Evolutionary conservation across 2,888 invertebrate species (phyloP), one percentile per base, ranked within the genome.

Genomic region (Drosophila suboccidentalis): DNA sequence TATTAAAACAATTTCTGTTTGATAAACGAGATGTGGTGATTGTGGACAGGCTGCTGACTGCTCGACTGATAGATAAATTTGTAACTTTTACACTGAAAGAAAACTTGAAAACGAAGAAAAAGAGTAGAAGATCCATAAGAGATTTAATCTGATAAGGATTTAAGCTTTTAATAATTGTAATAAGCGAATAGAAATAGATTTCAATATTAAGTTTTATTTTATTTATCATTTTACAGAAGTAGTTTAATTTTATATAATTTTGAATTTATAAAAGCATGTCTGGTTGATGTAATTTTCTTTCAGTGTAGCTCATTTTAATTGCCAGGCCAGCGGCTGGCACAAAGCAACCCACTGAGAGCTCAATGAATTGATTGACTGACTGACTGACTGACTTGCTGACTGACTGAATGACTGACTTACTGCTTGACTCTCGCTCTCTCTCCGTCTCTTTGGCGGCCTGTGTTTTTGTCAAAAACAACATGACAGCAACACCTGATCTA

Each of bases 1-100:
- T 87, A 87, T 85, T 89, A 89, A 88, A 85, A 85, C 80, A 74
- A 75, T 71, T 77, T 84, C 67, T 63, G 65, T 69, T 54, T 76
- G 88, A 87, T 86, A 87, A 87, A 82, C 88, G 76, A 82, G 90
- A 78, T 76, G 72, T 70, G 85, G 84, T 71, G 78, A 83, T 85
- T 76, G 87, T 58, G 54, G 81, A 78, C 75, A 70, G 82, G 49
- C 54, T 63, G 68, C 38, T 71, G 71, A 68, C 55, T 34, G 51
- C 49, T 44, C 34, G 57, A 54, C 62, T 47, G 15, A 22, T 34
- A 46, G 46, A 47, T 43, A 36, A 22, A 55, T 81, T 65, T 71
- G 65, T 76, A 71, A 64, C 71, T 68, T 26, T 34, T 65, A 80
- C 64, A 50, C 58, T 44, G 58, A 22, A 5, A 64, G 39, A 57